phyloP scores from a whole-genome alignment of 2,888 invertebrate species.

The Idaea aversata region DNA sequence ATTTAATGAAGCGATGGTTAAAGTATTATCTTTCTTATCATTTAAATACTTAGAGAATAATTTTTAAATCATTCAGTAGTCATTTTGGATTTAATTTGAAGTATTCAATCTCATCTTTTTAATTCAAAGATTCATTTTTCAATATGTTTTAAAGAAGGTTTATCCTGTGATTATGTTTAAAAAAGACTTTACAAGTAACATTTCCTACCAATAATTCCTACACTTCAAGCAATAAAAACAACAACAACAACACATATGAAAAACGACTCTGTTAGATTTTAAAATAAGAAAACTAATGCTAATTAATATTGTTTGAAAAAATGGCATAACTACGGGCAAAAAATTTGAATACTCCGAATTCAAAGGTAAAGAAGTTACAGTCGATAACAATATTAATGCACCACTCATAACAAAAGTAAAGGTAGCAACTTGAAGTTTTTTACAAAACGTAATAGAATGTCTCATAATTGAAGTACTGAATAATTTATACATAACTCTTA shows the following conservation, averaged over 20 bases:
- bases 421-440: neutral
- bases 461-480: neutral
- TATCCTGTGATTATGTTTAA: too few relatives aligned
- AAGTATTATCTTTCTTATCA: too few relatives aligned
- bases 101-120: too few relatives aligned
- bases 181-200: neutral
- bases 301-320: neutral
- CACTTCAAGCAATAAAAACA: neutral
- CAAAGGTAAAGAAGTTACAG: neutral
- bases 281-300: neutral
- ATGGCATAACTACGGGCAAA: neutral
- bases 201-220: neutral
- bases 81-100: too few relatives aligned
- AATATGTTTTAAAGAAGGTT: too few relatives aligned
- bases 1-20: too few relatives aligned
- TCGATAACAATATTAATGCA: neutral
- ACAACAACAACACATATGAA: neutral
- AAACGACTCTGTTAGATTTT: neutral
- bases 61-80: too few relatives aligned
- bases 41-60: too few relatives aligned
- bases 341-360: neutral
- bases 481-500: neutral
- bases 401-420: neutral
- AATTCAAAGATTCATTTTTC: too few relatives aligned
- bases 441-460: neutral